Conservation (phyloP, 1,140 invertebrate genomes). For the Hypothenemus hampei region DNA sequence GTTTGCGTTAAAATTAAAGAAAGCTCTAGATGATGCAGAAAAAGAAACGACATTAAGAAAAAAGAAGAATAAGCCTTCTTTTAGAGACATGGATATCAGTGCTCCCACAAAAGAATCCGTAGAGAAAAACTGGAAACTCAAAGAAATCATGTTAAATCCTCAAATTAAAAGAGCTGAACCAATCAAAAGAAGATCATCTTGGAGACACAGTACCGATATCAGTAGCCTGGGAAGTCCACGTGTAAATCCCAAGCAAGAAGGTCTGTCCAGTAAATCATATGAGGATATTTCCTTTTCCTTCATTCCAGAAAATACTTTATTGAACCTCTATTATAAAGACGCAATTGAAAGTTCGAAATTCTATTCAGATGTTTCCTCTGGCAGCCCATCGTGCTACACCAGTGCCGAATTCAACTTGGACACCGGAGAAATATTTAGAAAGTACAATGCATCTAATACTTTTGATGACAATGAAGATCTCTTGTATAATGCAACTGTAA, state of each 20-base stretch:
- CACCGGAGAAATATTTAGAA: conserved; percentile 11
- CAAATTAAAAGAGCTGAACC: conserved; percentile 3
- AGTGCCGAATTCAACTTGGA: conserved; percentile 30
- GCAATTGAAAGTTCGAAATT: background rate
- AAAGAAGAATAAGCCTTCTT: conserved; percentile 18
- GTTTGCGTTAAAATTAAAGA: conserved; percentile 31
- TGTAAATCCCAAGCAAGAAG: background rate
- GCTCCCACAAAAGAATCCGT: conserved; percentile 33
- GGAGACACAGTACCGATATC: conserved; percentile 21
- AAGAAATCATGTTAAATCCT: conserved; percentile 29
- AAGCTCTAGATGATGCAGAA: conserved; percentile 31
- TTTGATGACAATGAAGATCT: conserved; percentile 11
- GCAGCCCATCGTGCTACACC: conserved; percentile 18
- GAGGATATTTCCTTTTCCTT: conserved; percentile 29
- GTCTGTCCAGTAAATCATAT: conserved; percentile 20
- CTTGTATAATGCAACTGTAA: conserved; percentile 21
- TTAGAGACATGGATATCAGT: conserved; percentile 32
- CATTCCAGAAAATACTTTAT: conserved; percentile 16
- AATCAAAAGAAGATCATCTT: background rate
- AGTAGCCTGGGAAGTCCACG: conserved; percentile 12
- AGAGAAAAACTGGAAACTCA: conserved; percentile 33
- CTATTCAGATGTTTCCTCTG: too few species aligned
- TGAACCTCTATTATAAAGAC: background rate
- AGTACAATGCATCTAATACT: background rate
- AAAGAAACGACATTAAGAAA: conserved; percentile 32